Percentiles rank a stretch among this genome's conserved stretches.
phyloP scores from a whole-genome alignment of 1,140 invertebrate species.

The Saccostrea echinata region DNA sequence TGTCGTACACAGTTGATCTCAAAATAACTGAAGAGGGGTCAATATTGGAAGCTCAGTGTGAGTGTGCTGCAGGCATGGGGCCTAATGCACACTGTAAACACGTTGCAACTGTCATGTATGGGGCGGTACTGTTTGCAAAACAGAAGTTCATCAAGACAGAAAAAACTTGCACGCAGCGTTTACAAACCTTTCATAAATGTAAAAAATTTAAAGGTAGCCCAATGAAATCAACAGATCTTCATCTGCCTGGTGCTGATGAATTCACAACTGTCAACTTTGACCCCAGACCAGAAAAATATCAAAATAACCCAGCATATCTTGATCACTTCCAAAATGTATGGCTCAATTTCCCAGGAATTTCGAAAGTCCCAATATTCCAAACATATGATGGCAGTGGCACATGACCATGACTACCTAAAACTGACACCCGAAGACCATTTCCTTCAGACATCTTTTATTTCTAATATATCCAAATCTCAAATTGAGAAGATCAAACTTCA shows the following conservation, averaged over 20 bases:
- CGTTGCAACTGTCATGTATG: conserved; percentile 50
- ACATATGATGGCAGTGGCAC: not conserved
- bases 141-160: conserved; percentile 41
- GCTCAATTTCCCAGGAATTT: conserved; percentile 44
- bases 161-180: conserved; percentile 56
- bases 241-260: conserved; percentile 27
- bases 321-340: conserved; percentile 48
- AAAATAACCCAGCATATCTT: not conserved
- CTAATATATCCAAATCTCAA: no score
- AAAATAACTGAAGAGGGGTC: conserved; percentile 45
- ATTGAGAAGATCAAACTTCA: no score
- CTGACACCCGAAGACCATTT: no score
- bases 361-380: conserved; percentile 45
- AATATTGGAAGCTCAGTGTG: conserved; percentile 58
- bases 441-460: no score
- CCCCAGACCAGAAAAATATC: conserved; percentile 43
- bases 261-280: conserved; percentile 40
- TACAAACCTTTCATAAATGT: conserved; percentile 53
- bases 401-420: no score
- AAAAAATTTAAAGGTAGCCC: conserved; percentile 52
- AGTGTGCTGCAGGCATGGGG: conserved; percentile 61
- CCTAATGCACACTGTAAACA: conserved; percentile 62
- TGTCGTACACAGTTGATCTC: not conserved
- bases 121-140: conserved; percentile 10
- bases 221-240: conserved; percentile 35